Conservation (phyloP, 1,140 invertebrate genomes). For the Aphaenogaster ashmeadi region DNA sequence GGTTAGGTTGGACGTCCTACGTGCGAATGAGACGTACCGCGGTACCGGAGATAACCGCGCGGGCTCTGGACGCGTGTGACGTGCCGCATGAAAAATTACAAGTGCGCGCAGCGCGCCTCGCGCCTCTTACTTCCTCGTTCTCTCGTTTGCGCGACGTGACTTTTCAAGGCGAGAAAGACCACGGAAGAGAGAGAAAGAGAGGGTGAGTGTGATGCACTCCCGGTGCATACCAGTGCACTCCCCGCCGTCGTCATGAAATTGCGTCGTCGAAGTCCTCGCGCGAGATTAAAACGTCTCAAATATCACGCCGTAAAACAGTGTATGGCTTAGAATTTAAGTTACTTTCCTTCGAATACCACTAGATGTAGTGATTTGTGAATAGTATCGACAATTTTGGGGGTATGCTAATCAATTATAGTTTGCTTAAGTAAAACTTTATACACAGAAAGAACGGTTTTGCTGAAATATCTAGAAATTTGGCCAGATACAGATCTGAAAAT, state of each 20-base stretch:
- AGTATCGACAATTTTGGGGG: background rate
- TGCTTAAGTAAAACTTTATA: background rate
- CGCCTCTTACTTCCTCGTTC: constrained; percentile 35
- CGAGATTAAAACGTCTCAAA: constrained; percentile 76
- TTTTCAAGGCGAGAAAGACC: constrained; percentile 42
- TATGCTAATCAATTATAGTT: background rate
- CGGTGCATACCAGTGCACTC: constrained; percentile 36
- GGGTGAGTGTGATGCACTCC: too few species aligned
- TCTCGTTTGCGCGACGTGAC: constrained; percentile 47
- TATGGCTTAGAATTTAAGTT: background rate
- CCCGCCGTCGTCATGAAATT: constrained; percentile 68
- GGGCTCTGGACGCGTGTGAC: constrained; percentile 51
- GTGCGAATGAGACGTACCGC: constrained; percentile 62
- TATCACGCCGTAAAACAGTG: constrained; percentile 33
- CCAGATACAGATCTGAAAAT: too few species aligned
- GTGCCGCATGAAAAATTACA: constrained; percentile 73
- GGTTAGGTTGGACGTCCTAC: constrained; percentile 60
- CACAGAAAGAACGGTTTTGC: too few species aligned
- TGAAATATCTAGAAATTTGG: too few species aligned
- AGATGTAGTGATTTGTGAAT: background rate
- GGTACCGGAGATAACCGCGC: constrained; percentile 64
- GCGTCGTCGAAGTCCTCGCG: constrained; percentile 62
- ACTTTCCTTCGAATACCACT: background rate
- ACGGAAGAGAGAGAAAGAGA: background rate
- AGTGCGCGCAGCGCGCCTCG: constrained; percentile 20